These are phyloP conservation scores for Petrosia ficiformis DNA, from an alignment of 37 sponge, comb jelly and placozoan species.

Conservation along the genomic window DNA sequence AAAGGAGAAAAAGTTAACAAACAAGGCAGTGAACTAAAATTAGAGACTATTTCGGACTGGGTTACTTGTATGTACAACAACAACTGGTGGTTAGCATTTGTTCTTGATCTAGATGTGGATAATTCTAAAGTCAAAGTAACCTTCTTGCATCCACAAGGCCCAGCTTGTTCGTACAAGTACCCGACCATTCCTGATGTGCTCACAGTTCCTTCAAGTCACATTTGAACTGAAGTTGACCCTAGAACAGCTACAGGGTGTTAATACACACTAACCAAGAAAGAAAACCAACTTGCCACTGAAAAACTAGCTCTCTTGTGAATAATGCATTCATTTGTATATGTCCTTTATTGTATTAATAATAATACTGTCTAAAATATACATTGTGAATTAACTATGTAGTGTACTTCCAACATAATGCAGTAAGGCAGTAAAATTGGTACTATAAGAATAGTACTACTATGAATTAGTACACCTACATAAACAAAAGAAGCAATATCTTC, in stretches of 20 bases:
- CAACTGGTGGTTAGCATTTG: constrained; percentile 37
- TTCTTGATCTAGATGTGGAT: not conserved
- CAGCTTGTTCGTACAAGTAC: constrained; percentile 30
- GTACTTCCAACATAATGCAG: not conserved
- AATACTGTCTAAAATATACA: no score
- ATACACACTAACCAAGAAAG: not conserved
- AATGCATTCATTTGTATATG: no score
- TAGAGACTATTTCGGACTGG: constrained; percentile 15
- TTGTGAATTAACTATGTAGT: no score
- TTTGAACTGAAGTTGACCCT: constrained; percentile 18
- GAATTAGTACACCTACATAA: not conserved
- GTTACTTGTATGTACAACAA: constrained; percentile 21
- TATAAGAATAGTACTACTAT: not conserved
- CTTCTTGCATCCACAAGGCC: constrained; percentile 24
- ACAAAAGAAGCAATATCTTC: not conserved
- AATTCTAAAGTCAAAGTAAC: constrained; percentile 18
- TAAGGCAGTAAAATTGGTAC: not conserved
- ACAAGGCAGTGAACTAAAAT: not conserved
- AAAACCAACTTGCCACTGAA: not conserved
- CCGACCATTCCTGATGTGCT: constrained; percentile 18
- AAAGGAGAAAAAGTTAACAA: constrained; percentile 14
- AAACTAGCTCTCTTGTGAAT: no score
- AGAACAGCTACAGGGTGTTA: constrained; percentile 15
- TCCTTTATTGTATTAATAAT: no score
- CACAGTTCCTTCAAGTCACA: constrained; percentile 4